These are phyloP conservation scores for Danio kyathit DNA, from an alignment of 2,797 vertebrate species.

Conservation along the genomic window DNA sequence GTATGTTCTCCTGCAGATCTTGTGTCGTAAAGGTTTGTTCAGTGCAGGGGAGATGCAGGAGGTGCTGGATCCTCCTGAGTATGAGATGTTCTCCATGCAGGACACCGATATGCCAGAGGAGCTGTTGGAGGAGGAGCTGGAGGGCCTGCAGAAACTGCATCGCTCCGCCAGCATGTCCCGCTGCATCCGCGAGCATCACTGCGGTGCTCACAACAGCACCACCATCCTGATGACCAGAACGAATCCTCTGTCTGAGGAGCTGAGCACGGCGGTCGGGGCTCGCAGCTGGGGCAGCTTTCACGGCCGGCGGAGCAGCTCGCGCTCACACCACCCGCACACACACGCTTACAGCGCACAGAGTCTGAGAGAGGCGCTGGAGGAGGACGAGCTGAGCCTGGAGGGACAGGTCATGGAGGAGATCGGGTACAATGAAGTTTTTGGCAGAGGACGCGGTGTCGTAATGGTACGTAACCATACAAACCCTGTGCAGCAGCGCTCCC, in stretches of 20 bases:
- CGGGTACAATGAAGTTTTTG: constrained; percentile 67
- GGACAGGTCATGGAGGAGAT: constrained; percentile 89
- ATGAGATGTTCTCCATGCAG: constrained; percentile 89
- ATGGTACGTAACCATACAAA: constrained; percentile 81
- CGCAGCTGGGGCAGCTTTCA: constrained; percentile 70
- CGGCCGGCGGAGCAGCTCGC: neutral
- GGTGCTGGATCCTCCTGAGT: constrained; percentile 91
- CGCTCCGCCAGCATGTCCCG: constrained; percentile 87
- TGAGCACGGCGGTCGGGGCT: constrained; percentile 65
- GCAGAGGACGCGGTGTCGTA: constrained; percentile 69
- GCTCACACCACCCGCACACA: constrained; percentile 76
- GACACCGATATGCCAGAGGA: constrained; percentile 86
- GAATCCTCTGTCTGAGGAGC: constrained; percentile 59
- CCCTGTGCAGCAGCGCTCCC: constrained; percentile 86
- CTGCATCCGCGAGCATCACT: constrained; percentile 95
- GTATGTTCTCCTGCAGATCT: constrained; percentile 64
- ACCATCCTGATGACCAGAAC: constrained; percentile 76
- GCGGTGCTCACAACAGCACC: constrained; percentile 85
- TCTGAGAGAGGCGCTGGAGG: constrained; percentile 80
- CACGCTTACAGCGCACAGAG: constrained; percentile 92
- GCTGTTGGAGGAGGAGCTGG: constrained; percentile 90
- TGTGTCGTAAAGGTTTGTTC: constrained; percentile 76
- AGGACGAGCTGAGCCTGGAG: constrained; percentile 57
- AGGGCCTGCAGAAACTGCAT: constrained; percentile 88
- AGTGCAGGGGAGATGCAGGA: constrained; percentile 88